A percentile compares a stretch with the other conserved stretches of the same genome.
Evolutionary conservation across 2,888 invertebrate genomes (phyloP).

Genomic region (Drosophila melanosoma): DNA sequence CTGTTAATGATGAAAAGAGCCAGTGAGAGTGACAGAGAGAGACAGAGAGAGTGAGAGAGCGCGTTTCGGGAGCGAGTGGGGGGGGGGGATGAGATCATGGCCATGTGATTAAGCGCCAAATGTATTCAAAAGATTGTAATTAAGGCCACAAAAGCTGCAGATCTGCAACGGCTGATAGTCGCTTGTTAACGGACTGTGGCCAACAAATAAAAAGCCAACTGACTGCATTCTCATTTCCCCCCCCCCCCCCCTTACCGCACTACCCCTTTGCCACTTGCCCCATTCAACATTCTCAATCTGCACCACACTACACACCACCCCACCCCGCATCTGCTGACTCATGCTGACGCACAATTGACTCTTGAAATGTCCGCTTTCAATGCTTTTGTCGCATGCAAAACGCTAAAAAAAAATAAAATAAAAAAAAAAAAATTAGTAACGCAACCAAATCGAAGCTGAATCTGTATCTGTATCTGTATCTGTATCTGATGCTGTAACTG

Average conservation of each 20-base stretch:
- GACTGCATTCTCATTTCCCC: conserved; percentile 40
- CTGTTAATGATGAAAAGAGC: conserved; percentile 15
- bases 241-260: neutral
- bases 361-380: conserved; percentile 45
- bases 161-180: conserved; percentile 74
- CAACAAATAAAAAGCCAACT: conserved; percentile 27
- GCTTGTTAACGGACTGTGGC: conserved; percentile 64
- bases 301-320: neutral
- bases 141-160: conserved; percentile 79
- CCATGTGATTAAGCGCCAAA: conserved; percentile 80
- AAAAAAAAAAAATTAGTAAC: conserved; percentile 65
- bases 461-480: conserved; percentile 39
- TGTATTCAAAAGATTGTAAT: conserved; percentile 82
- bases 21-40: conserved; percentile 13
- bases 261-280: neutral
- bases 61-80: conserved; percentile 14
- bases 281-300: neutral
- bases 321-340: conserved; percentile 58
- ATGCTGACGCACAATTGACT: conserved; percentile 76
- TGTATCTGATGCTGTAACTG: conserved; percentile 25
- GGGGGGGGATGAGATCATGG: conserved; percentile 62
- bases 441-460: conserved; percentile 50
- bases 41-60: conserved; percentile 13
- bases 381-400: conserved; percentile 75
- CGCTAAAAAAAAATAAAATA: conserved; percentile 43